Percentiles rank a stretch among this genome's conserved stretches.
phyloP scores from a whole-genome alignment of 2,888 invertebrate genomes.

The Mythimna albipuncta region DNA sequence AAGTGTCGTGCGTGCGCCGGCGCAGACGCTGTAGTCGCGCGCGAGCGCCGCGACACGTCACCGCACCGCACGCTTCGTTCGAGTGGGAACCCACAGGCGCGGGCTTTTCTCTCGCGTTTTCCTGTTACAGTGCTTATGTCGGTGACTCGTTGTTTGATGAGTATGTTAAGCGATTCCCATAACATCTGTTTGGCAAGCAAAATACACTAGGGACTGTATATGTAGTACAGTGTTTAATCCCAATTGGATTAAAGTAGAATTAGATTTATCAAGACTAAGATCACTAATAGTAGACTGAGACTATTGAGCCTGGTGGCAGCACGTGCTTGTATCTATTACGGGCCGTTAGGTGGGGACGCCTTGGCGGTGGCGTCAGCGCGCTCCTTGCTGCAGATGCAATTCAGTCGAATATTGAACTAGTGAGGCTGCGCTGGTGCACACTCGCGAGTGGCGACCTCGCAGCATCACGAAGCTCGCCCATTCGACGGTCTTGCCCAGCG shows the following conservation, averaged over 20 bases:
- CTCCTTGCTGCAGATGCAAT: slow-evolving; percentile 51
- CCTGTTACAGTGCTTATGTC: slow-evolving; percentile 8
- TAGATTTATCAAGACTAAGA: slow-evolving; percentile 1
- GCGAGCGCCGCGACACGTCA: background rate
- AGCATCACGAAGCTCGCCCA: background rate
- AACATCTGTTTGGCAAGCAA: background rate
- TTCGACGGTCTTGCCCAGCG: background rate
- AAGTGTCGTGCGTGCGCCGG: background rate
- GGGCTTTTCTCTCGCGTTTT: slow-evolving; percentile 3
- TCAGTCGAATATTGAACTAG: slow-evolving; percentile 2
- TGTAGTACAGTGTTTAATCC: background rate
- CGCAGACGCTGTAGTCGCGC: background rate
- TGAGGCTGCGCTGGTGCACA: background rate
- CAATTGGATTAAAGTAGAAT: background rate
- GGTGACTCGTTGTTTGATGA: background rate
- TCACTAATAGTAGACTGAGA: background rate
- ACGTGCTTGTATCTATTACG: slow-evolving; percentile 10
- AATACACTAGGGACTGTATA: background rate
- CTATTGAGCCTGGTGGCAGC: no score
- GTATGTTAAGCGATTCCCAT: background rate
- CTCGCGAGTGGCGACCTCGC: background rate
- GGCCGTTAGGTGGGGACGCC: slow-evolving; percentile 68
- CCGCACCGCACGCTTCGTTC: background rate
- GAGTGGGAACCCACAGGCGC: background rate
- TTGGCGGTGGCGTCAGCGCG: slow-evolving; percentile 17